phyloP scores from a whole-genome alignment of 1,140 invertebrate species.

The Drosophila chauvacae region DNA sequence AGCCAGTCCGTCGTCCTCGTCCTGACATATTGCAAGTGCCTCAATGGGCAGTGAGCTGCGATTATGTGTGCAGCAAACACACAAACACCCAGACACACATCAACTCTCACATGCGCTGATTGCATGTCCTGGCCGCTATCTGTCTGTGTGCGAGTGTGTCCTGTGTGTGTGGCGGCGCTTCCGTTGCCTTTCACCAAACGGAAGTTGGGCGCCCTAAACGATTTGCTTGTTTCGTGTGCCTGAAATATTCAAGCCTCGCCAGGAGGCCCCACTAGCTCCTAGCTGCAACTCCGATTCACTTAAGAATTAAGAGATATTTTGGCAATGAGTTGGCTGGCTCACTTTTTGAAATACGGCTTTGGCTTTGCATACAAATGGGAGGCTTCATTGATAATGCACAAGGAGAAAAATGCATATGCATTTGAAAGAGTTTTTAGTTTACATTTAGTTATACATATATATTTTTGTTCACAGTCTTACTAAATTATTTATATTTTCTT shows the following conservation, averaged over 20 bases:
- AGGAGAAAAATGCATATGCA: not conserved
- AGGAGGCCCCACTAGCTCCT: slow-evolving; percentile 14
- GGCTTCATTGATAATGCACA: slow-evolving; percentile 34
- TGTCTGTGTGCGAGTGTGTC: slow-evolving; percentile 11
- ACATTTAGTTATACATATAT: too few species aligned
- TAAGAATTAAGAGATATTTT: slow-evolving; percentile 74
- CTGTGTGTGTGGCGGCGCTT: slow-evolving; percentile 44
- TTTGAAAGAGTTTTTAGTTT: too few species aligned
- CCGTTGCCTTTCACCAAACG: slow-evolving; percentile 72
- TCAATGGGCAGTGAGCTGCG: slow-evolving; percentile 75
- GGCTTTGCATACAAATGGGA: slow-evolving; percentile 36
- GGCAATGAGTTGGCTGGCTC: slow-evolving; percentile 24
- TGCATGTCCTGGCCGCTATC: slow-evolving; percentile 49
- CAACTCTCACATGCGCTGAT: slow-evolving; percentile 35
- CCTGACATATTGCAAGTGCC: slow-evolving; percentile 79
- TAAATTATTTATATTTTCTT: not conserved
- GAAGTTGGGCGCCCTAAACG: slow-evolving; percentile 76
- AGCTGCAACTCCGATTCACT: slow-evolving; percentile 43
- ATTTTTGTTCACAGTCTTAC: not conserved
- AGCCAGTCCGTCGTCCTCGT: slow-evolving; percentile 54
- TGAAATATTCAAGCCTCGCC: slow-evolving; percentile 64
- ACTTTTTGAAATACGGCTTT: slow-evolving; percentile 43
- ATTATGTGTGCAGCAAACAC: slow-evolving; percentile 65
- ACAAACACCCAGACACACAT: slow-evolving; percentile 15
- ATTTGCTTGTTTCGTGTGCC: slow-evolving; percentile 77